Conservation (phyloP, 2,888 invertebrate genomes). For the Melinaea marsaeus region DNA sequence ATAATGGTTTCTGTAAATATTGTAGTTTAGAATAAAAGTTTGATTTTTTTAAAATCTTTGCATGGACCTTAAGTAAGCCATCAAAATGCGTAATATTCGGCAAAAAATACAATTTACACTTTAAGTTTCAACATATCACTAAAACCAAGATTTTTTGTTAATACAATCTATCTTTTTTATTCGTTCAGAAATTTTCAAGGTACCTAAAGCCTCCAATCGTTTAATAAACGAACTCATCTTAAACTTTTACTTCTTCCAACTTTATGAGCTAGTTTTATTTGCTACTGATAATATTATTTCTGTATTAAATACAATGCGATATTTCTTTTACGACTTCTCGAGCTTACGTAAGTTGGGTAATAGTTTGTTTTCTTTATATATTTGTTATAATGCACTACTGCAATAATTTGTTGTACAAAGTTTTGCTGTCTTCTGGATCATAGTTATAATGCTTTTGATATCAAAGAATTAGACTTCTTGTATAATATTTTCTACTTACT, state of each 20-base stretch:
- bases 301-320: slow-evolving; percentile 28
- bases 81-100: too few species aligned
- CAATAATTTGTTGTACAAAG: slow-evolving; percentile 9
- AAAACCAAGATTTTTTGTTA: too few species aligned
- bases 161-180: too few species aligned
- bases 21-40: too few species aligned
- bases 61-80: too few species aligned
- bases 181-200: slow-evolving; percentile 51
- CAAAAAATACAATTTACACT: too few species aligned
- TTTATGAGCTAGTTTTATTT: slow-evolving; percentile 53
- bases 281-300: slow-evolving; percentile 33
- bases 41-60: too few species aligned
- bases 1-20: too few species aligned
- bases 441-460: neutral
- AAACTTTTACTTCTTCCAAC: slow-evolving; percentile 57
- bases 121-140: too few species aligned
- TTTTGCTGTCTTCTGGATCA: slow-evolving; percentile 8
- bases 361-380: slow-evolving; percentile 26
- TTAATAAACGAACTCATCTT: slow-evolving; percentile 55
- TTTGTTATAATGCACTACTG: slow-evolving; percentile 18
- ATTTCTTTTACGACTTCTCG: slow-evolving; percentile 17
- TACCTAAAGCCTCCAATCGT: slow-evolving; percentile 61
- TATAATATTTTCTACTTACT: too few species aligned
- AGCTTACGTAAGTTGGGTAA: slow-evolving; percentile 24
- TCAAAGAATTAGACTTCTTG: too few species aligned